Evolutionary conservation across 2,113 vertebrate species (phyloP).

Genomic region (Chaetodon auriga): DNA sequence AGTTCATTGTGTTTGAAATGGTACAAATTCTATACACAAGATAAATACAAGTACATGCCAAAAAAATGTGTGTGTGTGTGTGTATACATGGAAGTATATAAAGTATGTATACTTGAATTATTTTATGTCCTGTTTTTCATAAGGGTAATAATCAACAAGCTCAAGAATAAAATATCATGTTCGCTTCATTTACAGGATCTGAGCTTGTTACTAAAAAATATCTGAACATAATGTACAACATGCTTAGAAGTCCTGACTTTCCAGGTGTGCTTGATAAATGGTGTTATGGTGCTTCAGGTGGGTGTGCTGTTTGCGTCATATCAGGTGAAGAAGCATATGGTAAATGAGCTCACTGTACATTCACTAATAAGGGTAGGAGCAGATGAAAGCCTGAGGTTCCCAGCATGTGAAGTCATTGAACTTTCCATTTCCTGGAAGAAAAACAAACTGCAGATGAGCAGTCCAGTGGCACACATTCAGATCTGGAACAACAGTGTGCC

Average conservation of each 20-base stretch:
- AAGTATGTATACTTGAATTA: too few relatives aligned
- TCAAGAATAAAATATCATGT: neutral
- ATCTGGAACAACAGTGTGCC: neutral
- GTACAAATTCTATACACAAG: too few relatives aligned
- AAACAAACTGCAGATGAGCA: conserved; percentile 30
- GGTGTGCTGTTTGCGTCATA: neutral
- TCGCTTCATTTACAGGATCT: conserved; percentile 16
- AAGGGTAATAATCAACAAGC: neutral
- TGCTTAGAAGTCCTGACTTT: neutral
- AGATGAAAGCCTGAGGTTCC: conserved; percentile 70
- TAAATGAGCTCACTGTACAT: neutral
- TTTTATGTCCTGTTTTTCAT: too few relatives aligned
- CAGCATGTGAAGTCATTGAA: conserved; percentile 76
- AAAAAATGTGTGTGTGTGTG: too few relatives aligned
- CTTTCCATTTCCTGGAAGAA: conserved; percentile 64
- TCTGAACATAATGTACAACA: neutral
- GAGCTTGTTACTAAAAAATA: neutral
- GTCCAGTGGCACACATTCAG: neutral
- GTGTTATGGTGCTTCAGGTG: neutral
- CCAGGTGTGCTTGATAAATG: neutral
- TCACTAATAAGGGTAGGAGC: conserved; percentile 62
- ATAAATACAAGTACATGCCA: too few relatives aligned
- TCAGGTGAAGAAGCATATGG: neutral
- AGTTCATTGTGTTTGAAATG: too few relatives aligned
- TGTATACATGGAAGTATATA: neutral